These are phyloP conservation scores for Gallinago undulata DNA, from an alignment of 2,113 vertebrate genomes.

Conservation along the genomic window DNA sequence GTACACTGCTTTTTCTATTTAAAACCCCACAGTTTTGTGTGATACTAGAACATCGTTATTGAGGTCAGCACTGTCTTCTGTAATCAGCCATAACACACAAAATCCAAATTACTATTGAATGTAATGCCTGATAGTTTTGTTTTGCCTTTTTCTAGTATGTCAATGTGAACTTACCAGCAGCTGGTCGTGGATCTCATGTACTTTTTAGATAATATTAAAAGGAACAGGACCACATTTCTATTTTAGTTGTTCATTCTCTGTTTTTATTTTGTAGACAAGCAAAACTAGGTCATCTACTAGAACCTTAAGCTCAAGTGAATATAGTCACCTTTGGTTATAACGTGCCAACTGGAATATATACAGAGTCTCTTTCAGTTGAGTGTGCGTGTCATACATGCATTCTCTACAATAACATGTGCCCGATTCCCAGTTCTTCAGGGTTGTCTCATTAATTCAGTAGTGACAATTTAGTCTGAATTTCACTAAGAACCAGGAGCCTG, in stretches of 20 bases:
- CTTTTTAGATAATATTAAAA: constrained; percentile 10
- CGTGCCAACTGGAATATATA: not conserved
- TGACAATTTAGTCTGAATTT: not conserved
- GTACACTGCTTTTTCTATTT: not conserved
- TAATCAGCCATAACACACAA: not conserved
- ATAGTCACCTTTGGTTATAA: not conserved
- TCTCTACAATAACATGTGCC: not conserved
- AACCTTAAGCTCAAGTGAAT: not conserved
- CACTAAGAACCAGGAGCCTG: not conserved
- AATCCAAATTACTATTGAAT: not conserved
- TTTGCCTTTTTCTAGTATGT: not conserved
- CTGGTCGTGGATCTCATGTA: not conserved
- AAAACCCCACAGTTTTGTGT: not conserved
- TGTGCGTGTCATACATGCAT: not conserved
- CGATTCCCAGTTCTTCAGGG: not conserved
- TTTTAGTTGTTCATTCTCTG: not conserved
- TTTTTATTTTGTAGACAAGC: constrained; percentile 5
- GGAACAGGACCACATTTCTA: not conserved
- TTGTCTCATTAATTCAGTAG: not conserved
- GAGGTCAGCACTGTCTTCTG: not conserved
- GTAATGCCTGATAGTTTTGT: not conserved
- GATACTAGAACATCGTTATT: not conserved
- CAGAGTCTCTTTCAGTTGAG: not conserved
- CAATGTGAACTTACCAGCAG: not conserved
- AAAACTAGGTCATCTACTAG: constrained; percentile 20